Percentiles rank a stretch among this genome's conserved stretches.
Conservation (phyloP, 2,888 invertebrate genomes). For the Chrysolina americana region DNA sequence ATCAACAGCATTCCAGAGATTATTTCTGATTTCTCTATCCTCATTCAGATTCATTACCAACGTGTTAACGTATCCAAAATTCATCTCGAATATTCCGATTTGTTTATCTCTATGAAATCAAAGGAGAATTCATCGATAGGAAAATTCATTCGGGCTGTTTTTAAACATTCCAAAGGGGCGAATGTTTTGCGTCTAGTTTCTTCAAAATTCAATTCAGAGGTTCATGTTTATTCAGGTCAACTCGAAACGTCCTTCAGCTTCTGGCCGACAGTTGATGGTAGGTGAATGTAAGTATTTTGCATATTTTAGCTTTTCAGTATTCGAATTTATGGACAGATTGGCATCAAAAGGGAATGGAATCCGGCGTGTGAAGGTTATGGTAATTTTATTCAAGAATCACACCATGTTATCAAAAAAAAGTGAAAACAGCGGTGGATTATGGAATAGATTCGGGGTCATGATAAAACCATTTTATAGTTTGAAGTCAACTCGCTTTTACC, state of each 20-base stretch:
- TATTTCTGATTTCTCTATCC: not conserved
- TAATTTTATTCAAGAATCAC: conserved; percentile 6
- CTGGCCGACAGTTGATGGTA: conserved; percentile 6
- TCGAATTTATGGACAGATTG: conserved; percentile 15
- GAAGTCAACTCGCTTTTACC: not conserved
- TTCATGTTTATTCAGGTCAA: conserved; percentile 11
- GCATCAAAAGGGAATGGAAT: conserved; percentile 8
- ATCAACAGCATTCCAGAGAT: too few species aligned
- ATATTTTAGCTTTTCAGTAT: conserved; percentile 16
- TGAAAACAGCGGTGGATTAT: not conserved
- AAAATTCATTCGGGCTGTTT: not conserved
- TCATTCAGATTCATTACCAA: not conserved
- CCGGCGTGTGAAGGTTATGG: conserved; percentile 2
- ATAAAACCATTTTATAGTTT: not conserved
- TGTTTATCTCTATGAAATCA: not conserved
- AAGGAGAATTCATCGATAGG: not conserved
- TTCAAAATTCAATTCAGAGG: not conserved
- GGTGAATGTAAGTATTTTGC: conserved; percentile 10
- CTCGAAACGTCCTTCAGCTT: not conserved
- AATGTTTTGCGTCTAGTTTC: not conserved
- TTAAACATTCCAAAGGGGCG: not conserved
- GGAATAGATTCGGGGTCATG: not conserved
- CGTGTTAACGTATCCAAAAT: too few species aligned
- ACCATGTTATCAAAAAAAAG: conserved; percentile 12
- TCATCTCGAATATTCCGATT: not conserved